These are phyloP conservation scores for Heterodera filipjevi DNA, from an alignment of 2,888 invertebrate species.

Conservation along the genomic window DNA sequence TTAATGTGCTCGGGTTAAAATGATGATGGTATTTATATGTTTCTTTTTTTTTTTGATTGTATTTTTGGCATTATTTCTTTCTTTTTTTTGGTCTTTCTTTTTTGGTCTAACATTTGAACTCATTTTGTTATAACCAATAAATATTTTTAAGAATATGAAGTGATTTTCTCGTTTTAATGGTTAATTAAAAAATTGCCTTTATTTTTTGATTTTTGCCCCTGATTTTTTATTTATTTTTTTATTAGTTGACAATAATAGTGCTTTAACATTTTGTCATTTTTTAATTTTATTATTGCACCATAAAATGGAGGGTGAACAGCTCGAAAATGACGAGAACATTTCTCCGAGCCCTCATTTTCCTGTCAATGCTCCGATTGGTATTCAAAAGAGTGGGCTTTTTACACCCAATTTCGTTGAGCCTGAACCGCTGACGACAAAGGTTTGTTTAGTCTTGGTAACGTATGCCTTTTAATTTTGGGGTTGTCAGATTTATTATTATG, in stretches of 20 bases:
- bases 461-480: background rate
- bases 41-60: background rate
- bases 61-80: background rate
- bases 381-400: background rate
- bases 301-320: background rate
- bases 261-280: background rate
- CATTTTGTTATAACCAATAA: too few species aligned
- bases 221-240: too few species aligned
- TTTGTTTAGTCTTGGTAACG: background rate
- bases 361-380: background rate
- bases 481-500: conserved; percentile 42
- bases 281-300: background rate
- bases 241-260: too few species aligned
- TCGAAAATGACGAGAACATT: background rate
- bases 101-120: too few species aligned
- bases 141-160: too few species aligned
- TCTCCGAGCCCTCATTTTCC: background rate
- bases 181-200: too few species aligned
- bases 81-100: background rate
- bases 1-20: conserved; percentile 56
- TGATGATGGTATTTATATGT: background rate
- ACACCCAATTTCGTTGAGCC: background rate
- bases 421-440: background rate
- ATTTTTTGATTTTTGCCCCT: too few species aligned
- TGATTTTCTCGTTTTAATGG: too few species aligned